Base-by-base conservation (phyloP, 2,888 invertebrate species). In the Maniola hyperantus region DNA sequence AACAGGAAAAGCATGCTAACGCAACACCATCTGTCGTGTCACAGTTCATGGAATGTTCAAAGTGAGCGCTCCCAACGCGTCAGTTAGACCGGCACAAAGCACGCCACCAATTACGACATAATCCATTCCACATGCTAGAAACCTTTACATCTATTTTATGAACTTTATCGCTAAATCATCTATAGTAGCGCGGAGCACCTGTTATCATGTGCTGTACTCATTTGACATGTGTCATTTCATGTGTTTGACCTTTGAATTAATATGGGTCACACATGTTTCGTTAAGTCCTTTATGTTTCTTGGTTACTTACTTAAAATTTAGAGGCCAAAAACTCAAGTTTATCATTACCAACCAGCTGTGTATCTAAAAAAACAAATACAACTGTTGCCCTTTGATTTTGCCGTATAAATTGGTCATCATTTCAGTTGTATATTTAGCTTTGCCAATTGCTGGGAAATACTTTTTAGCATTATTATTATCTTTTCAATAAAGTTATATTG, bases 51-150 rank as follows among this genome's bases (percentile, higher is more conserved):
- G 74, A 73, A 76, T 75, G 72, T 72, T 66, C 66, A 72, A 69
- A 71, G 71, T 67, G 68, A 74, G 70, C 71, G 71, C 70, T 75
- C 76, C 74, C 76, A 60, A 51, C 72, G 75, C 76, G 76, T 75
- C 74, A 73, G 71, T 73, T 73, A 72, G 70, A 51, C 50, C 48
- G 63, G 55, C 61, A 63, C 64, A 67, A 66, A 67, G 69, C 72
- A 71, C 70, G 73, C 71, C 57, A 69, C 64, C 73, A 73, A 71
- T 73, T 72, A 71, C 65, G 65, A 70, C 61, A 73, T 44, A 72
- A 71, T 67, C 70, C 70, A 72, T 72, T 66, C 66, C 61, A 64
- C 61, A 67, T 65, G 66, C 68, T 67, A 60, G 65, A 70, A 65
- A 68, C 70, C 66, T 70, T 69, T 65, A 60, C 66, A 74, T 68